Base-by-base conservation (phyloP, 2,113 vertebrate genomes). In the Campylorhamphus procurvoides region DNA sequence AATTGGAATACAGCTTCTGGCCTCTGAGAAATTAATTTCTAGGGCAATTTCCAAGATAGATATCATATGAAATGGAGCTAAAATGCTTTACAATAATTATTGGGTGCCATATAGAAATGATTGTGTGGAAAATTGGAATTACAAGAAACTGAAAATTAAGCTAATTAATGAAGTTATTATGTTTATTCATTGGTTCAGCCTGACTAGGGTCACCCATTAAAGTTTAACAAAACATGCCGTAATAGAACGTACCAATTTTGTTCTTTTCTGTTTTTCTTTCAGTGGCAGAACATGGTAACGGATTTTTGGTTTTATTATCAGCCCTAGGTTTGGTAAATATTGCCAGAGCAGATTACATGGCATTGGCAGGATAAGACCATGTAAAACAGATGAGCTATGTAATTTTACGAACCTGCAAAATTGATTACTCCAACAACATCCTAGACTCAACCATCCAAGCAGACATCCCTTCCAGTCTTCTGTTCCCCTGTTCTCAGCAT, bases 11-110 rank as follows among this genome's bases (percentile, higher is more conserved):
- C 87, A 87, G 69, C 27, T 94, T 86, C 87, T 89, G 39, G 66
- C 33, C 69, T 56, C 39, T 35, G 31, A 78, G 69, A 89, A 94
- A 89, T 84, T 77, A 93, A 93, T 87, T 92, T 96, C 47, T 58
- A 82, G 29, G 16, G 56, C 18, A 78, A 56, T 76, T 84, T 94
- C 52, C 66, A 84, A 92, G 46, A 64, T 52, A 87, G 49, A 89
- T 31, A 89, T 18, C 20, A 82, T 39, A 20, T 71, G 50, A 91
- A 87, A 89, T 77, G 8, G 35, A 86, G 27, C 2, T 84, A 74
- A 90, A 80, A 89, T 77, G 10, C 39, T 91, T 92, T 78, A 67
- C 29, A 91, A 89, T 81, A 91, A 39, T 55, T 35, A 35, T 87
- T 91, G 47, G 47, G 20, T 87, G 60, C 29, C 20, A 87, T 29